phyloP scores from a whole-genome alignment of 2,888 invertebrate species.

The Orthonychiurus folsomi region DNA sequence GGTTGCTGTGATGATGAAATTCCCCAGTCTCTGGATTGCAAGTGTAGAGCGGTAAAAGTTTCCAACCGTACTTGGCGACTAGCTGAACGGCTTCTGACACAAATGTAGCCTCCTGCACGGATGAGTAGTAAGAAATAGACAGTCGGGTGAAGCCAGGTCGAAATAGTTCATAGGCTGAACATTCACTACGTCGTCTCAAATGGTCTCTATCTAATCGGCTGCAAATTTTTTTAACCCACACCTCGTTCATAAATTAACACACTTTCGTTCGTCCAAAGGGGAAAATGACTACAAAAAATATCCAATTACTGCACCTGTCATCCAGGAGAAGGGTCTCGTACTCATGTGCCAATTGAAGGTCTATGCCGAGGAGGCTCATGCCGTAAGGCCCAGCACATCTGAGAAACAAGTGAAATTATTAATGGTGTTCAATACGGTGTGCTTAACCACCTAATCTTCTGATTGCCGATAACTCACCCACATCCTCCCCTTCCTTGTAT shows the following conservation, averaged over 20 bases:
- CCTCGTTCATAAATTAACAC: too few relatives aligned
- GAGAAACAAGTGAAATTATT: constrained; percentile 1
- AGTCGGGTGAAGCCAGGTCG: constrained; percentile 79
- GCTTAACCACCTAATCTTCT: too few relatives aligned
- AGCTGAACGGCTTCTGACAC: constrained; percentile 73
- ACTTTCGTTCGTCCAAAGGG: not conserved
- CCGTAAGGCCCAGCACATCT: constrained; percentile 77
- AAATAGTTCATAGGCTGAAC: constrained; percentile 57
- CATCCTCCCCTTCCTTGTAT: constrained; percentile 72
- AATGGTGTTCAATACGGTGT: constrained; percentile 17
- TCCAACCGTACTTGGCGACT: constrained; percentile 83
- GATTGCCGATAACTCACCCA: too few relatives aligned
- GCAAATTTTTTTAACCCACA: constrained; percentile 11
- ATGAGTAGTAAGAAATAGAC: constrained; percentile 75
- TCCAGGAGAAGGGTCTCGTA: constrained; percentile 63
- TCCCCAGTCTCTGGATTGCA: constrained; percentile 82
- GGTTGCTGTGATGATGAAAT: constrained; percentile 75
- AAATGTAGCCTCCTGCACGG: constrained; percentile 68
- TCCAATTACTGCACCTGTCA: constrained; percentile 51
- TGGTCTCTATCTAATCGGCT: constrained; percentile 51
- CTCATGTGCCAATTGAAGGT: constrained; percentile 61
- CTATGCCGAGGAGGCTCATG: constrained; percentile 74
- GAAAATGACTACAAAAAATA: not conserved
- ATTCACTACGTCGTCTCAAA: constrained; percentile 48
- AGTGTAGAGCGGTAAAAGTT: constrained; percentile 74